Evolutionary conservation across 2,888 invertebrate species (phyloP).

Genomic region (Ormyrus pomaceus): DNA sequence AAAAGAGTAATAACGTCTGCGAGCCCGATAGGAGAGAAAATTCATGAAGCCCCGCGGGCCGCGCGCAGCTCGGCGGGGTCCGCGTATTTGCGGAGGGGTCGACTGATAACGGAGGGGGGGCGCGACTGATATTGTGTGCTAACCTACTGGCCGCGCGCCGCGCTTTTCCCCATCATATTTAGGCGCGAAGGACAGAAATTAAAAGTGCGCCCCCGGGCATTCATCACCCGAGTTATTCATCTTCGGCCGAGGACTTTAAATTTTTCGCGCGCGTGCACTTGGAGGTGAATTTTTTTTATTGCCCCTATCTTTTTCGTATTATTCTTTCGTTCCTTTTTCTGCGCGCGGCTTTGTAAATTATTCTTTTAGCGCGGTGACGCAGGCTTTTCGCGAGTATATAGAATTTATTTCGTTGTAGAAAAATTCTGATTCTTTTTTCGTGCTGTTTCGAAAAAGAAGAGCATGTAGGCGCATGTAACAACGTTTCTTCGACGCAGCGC

Average conservation of each 20-base stretch:
- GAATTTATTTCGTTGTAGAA: neutral
- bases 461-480: too few species aligned
- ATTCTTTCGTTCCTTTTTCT: neutral
- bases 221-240: constrained; percentile 47
- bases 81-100: constrained; percentile 71
- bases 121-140: constrained; percentile 64
- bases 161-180: constrained; percentile 14
- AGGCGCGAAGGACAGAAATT: constrained; percentile 45
- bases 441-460: too few species aligned
- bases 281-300: constrained; percentile 5
- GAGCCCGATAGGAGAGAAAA: too few species aligned
- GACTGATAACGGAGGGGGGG: constrained; percentile 66
- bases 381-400: neutral
- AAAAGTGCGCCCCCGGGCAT: constrained; percentile 37
- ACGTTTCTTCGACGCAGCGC: neutral
- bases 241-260: constrained; percentile 32
- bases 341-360: neutral
- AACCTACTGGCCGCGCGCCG: constrained; percentile 54
- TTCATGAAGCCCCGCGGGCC: too few species aligned
- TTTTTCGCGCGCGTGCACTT: constrained; percentile 17
- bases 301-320: neutral
- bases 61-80: neutral
- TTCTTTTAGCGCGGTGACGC: too few species aligned
- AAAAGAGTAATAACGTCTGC: too few species aligned
- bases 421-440: neutral